phyloP scores from a whole-genome alignment of 2,797 vertebrate genomes.

The Knipowitschia caucasica region DNA sequence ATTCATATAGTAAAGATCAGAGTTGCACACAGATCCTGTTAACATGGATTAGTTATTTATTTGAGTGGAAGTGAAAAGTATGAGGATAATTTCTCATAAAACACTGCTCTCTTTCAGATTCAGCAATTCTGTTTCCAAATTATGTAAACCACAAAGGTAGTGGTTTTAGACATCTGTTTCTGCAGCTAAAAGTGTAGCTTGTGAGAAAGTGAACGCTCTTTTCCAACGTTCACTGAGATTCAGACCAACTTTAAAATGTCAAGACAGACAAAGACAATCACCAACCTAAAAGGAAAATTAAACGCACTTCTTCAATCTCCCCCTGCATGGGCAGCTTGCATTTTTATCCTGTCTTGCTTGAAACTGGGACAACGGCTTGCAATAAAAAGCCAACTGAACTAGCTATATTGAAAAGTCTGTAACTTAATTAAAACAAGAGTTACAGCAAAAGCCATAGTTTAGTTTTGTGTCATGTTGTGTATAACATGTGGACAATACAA shows the following conservation, averaged over 20 bases:
- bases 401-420: conserved; percentile 39
- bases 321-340: conserved; percentile 41
- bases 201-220: conserved; percentile 11
- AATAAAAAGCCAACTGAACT: conserved; percentile 53
- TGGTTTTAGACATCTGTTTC: conserved; percentile 25
- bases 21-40: too few species aligned
- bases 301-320: conserved; percentile 8
- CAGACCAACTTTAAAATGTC: conserved; percentile 10
- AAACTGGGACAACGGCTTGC: conserved; percentile 47
- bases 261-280: conserved; percentile 22
- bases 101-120: neutral
- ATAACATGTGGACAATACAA: conserved; percentile 3
- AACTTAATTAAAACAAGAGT: neutral
- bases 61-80: neutral
- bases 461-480: neutral
- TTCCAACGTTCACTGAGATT: conserved; percentile 13
- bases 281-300: conserved; percentile 7
- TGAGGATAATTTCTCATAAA: neutral
- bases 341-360: conserved; percentile 40
- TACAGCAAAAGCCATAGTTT: neutral
- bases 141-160: neutral
- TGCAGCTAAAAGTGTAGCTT: conserved; percentile 10
- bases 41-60: too few species aligned
- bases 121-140: neutral
- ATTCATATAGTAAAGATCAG: too few species aligned